A percentile compares a stretch with the other conserved stretches of the same genome.
phyloP scores from a whole-genome alignment of 1,140 invertebrate species.

The Drosophila watanabei region DNA sequence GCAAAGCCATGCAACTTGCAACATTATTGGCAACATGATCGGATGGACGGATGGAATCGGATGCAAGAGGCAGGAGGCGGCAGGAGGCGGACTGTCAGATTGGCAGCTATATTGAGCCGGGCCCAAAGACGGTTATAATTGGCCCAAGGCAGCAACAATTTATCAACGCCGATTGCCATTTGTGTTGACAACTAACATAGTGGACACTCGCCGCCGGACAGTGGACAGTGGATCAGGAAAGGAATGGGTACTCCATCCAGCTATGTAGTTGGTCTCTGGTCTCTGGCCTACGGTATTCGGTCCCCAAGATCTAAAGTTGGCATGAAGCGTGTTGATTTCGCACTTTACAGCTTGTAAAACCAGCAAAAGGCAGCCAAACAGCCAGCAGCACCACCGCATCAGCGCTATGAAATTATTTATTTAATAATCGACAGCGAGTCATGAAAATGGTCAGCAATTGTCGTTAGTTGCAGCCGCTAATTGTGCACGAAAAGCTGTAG shows the following conservation, averaged over 20 bases:
- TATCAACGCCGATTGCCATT: conserved; percentile 82
- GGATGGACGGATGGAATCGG: not conserved
- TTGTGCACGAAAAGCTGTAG: conserved; percentile 73
- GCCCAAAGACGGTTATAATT: conserved; percentile 82
- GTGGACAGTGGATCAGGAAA: conserved; percentile 44
- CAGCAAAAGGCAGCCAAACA: conserved; percentile 50
- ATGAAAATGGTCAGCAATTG: conserved; percentile 76
- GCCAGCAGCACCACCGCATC: conserved; percentile 21
- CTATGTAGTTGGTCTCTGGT: not conserved
- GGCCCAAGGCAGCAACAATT: conserved; percentile 82
- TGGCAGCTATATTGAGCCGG: conserved; percentile 48
- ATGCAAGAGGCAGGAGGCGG: not conserved
- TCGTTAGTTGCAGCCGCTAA: conserved; percentile 64
- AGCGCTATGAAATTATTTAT: conserved; percentile 81
- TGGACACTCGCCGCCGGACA: conserved; percentile 53
- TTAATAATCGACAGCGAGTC: conserved; percentile 71
- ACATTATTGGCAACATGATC: conserved; percentile 38
- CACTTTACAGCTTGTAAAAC: conserved; percentile 82
- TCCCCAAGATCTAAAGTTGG: conserved; percentile 61
- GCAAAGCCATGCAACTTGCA: conserved; percentile 41
- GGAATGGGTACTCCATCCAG: conserved; percentile 27
- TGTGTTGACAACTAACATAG: conserved; percentile 80
- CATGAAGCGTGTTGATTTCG: conserved; percentile 83
- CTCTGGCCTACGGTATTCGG: conserved; percentile 4
- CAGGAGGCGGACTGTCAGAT: conserved; percentile 17